Evolutionary conservation across 2,797 vertebrate genomes (phyloP).

Genomic region (Mus minutoides): DNA sequence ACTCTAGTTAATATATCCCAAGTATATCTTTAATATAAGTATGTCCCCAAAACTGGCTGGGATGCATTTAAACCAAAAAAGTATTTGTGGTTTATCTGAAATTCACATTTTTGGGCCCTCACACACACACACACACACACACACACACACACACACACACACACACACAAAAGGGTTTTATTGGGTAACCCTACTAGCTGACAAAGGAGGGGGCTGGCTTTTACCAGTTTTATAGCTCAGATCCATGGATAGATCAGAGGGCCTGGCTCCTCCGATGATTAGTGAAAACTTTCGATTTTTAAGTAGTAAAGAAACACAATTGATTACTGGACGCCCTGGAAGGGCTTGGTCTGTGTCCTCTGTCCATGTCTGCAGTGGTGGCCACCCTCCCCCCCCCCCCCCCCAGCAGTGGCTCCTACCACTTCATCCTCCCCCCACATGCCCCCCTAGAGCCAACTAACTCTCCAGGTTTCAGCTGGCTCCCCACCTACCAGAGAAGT

Average conservation of each 20-base stretch:
- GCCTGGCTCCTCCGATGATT: not conserved
- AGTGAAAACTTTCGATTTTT: not conserved
- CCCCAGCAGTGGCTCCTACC: too few species aligned
- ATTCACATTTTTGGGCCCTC: not conserved
- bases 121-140: too few species aligned
- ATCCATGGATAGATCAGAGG: not conserved
- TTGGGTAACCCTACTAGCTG: not conserved
- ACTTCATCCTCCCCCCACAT: not conserved
- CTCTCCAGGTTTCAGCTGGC: not conserved
- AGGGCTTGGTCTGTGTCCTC: not conserved
- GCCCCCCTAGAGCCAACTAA: too few species aligned
- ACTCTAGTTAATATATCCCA: too few species aligned
- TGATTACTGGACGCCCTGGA: not conserved
- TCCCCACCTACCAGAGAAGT: constrained; percentile 31
- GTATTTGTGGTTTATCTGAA: constrained; percentile 28
- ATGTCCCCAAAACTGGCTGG: not conserved
- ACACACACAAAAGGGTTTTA: too few species aligned
- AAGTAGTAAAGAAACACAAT: not conserved
- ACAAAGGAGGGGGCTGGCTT: not conserved
- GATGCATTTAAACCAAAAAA: not conserved
- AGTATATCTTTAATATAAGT: not conserved
- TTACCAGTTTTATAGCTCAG: not conserved
- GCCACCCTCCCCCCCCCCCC: not conserved
- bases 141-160: too few species aligned
- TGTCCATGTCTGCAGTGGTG: not conserved